These are phyloP conservation scores for Oreochromis spilurus DNA, from an alignment of 2,113 vertebrate species.

Conservation along the genomic window DNA sequence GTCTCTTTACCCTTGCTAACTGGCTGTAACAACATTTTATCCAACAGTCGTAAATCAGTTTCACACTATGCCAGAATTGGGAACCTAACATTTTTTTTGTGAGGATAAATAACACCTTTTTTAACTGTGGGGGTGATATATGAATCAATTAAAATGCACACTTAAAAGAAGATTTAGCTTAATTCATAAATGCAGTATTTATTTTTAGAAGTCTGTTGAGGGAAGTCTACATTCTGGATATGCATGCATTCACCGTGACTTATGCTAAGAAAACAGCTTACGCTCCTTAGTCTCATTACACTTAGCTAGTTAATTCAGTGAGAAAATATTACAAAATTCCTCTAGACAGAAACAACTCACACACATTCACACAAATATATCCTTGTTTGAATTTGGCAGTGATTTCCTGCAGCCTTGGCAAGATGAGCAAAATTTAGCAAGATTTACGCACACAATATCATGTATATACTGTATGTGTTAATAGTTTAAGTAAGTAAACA, in stretches of 20 bases:
- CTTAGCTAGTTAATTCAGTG: conserved; percentile 21
- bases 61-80: conserved; percentile 37
- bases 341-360: background rate
- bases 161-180: conserved; percentile 9
- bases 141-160: conserved; percentile 10
- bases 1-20: conserved; percentile 38
- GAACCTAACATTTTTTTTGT: background rate
- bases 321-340: background rate
- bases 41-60: conserved; percentile 50
- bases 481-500: background rate
- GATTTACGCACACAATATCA: background rate
- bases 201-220: conserved; percentile 30
- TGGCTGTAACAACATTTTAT: conserved; percentile 49
- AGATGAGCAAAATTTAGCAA: background rate
- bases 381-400: conserved; percentile 20
- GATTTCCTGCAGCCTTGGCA: background rate
- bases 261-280: conserved; percentile 27
- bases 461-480: background rate
- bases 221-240: background rate
- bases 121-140: background rate
- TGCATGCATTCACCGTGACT: background rate
- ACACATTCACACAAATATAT: background rate
- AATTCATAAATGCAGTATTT: background rate
- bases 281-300: conserved; percentile 13
- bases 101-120: background rate